Base-by-base conservation (phyloP, 2,888 invertebrate genomes). In the Callyntrura sp. region DNA sequence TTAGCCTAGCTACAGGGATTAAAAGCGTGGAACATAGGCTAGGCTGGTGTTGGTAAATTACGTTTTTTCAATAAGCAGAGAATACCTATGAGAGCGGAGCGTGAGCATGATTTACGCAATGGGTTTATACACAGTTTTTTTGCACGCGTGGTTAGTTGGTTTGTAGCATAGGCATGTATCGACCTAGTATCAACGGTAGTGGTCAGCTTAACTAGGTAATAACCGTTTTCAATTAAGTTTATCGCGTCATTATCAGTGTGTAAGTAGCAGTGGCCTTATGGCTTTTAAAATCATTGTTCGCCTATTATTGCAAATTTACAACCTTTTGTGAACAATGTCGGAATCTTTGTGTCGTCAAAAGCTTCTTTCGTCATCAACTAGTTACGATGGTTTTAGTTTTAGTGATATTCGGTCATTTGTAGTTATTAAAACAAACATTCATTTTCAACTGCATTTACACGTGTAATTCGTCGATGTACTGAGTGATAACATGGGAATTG, bases 141-240 rank as follows among this genome's bases (percentile, higher is more conserved):
- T 6, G 17, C 57, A n/a, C 35, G 68, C 28, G 17, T 23, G 51
- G 65, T 68, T 62, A 62, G 45, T 45, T 65, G 65, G 45, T 65
- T 23, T 25, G 57, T 14, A 79, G 78, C 14, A 25, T 68, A 4
- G n/a, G 35, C 6, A 12, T 62, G 14, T 28, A 28, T 25, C 14
- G 62, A 25, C 62, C 23, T 4, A 28, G 48, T 35, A 48, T 17
- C 43, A 28, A 57, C 83, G 12, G 23, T 68, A 68, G 68, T 83
- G 83, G 83, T 68, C 48, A 45, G 25, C 83, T 28, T 20, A 62
- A 4, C 11, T 62, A 25, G 6, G 9, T 23, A 12, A n/a, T 51
- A 83, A 83, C 68, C 83, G 68, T 48, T 83, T 83, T 68, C 83
- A 68, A 68, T 83, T 83, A 83, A 25, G 17, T 81, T 83, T 83